Evolutionary conservation across 2,888 invertebrate species (phyloP).

Genomic region (Nymphalis c-album): DNA sequence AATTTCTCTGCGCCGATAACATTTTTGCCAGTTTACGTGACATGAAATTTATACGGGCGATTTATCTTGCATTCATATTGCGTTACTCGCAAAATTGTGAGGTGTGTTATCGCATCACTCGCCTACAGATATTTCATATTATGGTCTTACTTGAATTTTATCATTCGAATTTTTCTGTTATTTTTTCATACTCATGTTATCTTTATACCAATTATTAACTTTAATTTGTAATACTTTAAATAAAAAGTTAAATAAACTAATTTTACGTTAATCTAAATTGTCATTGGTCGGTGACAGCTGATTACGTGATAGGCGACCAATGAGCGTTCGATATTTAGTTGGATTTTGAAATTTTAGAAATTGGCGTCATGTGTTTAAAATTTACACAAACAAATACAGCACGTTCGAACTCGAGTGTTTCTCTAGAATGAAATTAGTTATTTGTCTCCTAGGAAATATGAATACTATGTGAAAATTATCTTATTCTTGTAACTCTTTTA

Average conservation of each 20-base stretch:
- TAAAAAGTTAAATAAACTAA: too few relatives aligned
- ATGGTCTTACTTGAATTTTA: constrained; percentile 56
- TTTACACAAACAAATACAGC: not conserved
- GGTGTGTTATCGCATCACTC: constrained; percentile 69
- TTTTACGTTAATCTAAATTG: too few relatives aligned
- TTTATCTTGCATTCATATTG: constrained; percentile 78
- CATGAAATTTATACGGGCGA: constrained; percentile 77
- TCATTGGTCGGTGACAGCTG: too few relatives aligned
- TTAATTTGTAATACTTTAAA: too few relatives aligned
- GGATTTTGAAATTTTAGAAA: too few relatives aligned
- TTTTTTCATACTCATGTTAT: not conserved
- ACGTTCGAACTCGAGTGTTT: not conserved
- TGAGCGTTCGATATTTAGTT: too few relatives aligned
- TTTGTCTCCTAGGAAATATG: constrained; percentile 6
- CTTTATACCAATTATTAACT: too few relatives aligned
- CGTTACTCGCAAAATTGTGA: constrained; percentile 71
- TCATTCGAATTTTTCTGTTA: constrained; percentile 29
- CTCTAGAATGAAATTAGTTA: not conserved
- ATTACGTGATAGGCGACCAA: too few relatives aligned
- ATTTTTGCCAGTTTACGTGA: constrained; percentile 78
- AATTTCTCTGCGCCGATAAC: constrained; percentile 74
- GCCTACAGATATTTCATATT: constrained; percentile 54
- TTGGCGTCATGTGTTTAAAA: not conserved
- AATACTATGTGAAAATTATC: not conserved
- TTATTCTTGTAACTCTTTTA: not conserved